Conservation (phyloP, 2,113 vertebrate species). For the Hipposideros armiger region DNA sequence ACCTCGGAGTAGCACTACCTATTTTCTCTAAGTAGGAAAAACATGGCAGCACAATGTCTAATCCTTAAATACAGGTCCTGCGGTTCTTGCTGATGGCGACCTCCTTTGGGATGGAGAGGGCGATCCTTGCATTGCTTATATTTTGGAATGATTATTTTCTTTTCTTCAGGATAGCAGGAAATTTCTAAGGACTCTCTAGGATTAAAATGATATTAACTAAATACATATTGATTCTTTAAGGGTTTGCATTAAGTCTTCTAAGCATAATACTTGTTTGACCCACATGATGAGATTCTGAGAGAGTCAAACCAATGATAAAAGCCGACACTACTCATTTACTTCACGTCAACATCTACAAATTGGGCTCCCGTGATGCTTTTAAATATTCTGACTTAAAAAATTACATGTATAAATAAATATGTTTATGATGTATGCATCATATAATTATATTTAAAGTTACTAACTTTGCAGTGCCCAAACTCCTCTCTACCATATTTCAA, state of each 20-base stretch:
- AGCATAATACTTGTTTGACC: background rate
- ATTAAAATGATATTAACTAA: constrained; percentile 22
- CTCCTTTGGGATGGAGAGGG: background rate
- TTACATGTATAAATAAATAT: background rate
- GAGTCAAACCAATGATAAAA: background rate
- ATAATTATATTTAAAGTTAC: background rate
- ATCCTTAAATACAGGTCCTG: background rate
- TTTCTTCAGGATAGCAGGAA: background rate
- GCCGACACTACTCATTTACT: background rate
- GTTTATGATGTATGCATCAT: background rate
- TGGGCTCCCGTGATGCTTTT: background rate
- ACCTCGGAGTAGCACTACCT: background rate
- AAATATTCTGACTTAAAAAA: background rate
- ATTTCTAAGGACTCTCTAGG: background rate
- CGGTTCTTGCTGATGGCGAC: background rate
- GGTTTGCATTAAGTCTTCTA: background rate
- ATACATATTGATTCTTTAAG: background rate
- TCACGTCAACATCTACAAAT: background rate
- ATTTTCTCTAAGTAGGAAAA: background rate
- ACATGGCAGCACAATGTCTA: too few relatives aligned
- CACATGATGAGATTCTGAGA: background rate
- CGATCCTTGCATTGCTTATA: background rate
- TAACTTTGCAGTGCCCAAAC: background rate
- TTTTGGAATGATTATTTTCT: background rate
- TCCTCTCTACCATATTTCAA: background rate